These are phyloP conservation scores for Drosophila meridiana DNA, from an alignment of 2,888 invertebrate species.

Conservation along the genomic window DNA sequence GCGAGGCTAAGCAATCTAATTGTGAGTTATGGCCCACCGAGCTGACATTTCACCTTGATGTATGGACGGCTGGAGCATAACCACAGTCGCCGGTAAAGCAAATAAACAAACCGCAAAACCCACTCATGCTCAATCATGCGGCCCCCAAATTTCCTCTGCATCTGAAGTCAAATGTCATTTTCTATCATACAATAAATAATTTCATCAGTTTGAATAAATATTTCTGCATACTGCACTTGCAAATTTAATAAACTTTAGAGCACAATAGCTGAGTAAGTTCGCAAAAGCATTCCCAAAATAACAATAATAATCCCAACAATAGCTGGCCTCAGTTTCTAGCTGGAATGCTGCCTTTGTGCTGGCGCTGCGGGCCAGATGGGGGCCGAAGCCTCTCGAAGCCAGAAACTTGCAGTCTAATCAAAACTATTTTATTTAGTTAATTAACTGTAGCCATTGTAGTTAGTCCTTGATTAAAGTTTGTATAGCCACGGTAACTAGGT, in stretches of 20 bases:
- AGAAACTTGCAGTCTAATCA: neutral
- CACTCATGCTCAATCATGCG: conserved; percentile 41
- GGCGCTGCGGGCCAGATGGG: neutral
- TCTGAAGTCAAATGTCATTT: neutral
- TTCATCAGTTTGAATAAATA: conserved; percentile 13
- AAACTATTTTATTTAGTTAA: neutral
- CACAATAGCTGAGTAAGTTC: neutral
- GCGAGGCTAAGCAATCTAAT: conserved; percentile 38
- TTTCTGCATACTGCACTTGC: neutral
- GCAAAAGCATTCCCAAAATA: neutral
- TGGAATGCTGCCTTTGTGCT: conserved; percentile 1
- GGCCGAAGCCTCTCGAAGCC: neutral
- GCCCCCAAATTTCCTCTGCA: conserved; percentile 52
- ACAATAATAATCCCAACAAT: neutral
- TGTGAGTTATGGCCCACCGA: conserved; percentile 60
- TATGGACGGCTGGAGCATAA: conserved; percentile 39
- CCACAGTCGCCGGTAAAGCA: conserved; percentile 15
- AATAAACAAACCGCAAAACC: neutral
- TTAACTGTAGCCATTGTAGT: neutral
- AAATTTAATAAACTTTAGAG: neutral
- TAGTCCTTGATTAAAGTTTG: neutral
- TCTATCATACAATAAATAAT: neutral
- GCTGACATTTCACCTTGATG: conserved; percentile 71
- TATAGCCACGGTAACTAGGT: no score
- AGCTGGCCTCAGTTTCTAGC: neutral